Evolutionary conservation across 2,113 vertebrate species (phyloP), one percentile per base, ranked within the genome.

Genomic region (Scomber scombrus): DNA sequence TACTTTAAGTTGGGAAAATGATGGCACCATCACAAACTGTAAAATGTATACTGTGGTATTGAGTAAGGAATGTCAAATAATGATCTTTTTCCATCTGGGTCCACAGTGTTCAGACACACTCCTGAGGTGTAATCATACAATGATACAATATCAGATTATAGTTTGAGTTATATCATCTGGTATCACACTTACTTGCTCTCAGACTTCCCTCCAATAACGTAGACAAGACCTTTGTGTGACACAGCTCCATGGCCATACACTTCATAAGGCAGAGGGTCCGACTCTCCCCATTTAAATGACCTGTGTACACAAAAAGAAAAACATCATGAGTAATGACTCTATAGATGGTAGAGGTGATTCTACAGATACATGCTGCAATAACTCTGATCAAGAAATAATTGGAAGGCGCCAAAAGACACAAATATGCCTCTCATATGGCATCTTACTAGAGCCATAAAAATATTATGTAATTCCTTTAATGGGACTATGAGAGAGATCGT

Each of bases 271-370:
- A 99, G 94, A 1, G 97, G 91, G 75, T 99, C 98, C 0, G 97
- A 97, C 75, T 99, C 98, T 0, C 98, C 98, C 98, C 98, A 99
- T 92, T 99, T 99, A 91, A 99, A 99, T 2, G 98, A 99, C 84
- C 98, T 99, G 89, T n/a, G 43, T 0, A 61, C 23, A 69, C 18
- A 23, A 46, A 1, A 56, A 10, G 4, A 65, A 8, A 5, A 26
- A 58, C 8, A 23, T 34, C 23, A 29, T 68, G 0, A 49, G 1
- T 5, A n/a, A 5, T 19, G 21, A 19, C 2, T 19, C 10, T 5
- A 5, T 1, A 11, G 3, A 40, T 51, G 16, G 56, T 56, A 18
- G 29, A 14, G 0, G 15, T 40, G n/a, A 62, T 49, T 54, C 51
- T 9, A 4, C 11, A 47, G 13, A 75, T 1, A 8, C 19, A 52